phyloP scores from a whole-genome alignment of 2,113 vertebrate genomes.

The Lepus americanus region DNA sequence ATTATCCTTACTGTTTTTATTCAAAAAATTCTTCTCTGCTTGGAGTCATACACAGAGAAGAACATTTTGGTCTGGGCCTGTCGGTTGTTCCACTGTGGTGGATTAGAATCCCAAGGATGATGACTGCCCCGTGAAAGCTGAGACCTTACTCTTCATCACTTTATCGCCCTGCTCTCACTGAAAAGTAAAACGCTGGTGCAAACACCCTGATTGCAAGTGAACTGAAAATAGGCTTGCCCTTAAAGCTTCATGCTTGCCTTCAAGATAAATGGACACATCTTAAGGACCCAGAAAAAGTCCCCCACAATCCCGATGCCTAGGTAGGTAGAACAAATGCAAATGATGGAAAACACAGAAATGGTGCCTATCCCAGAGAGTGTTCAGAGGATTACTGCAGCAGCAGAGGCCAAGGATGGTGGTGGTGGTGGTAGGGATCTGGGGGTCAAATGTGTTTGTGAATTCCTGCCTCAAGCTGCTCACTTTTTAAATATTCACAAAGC shows the following conservation, averaged over 20 bases:
- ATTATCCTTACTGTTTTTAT: background rate
- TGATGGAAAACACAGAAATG: background rate
- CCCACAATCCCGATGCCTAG: background rate
- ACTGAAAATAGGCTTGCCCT: constrained; percentile 22
- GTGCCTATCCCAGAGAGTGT: background rate
- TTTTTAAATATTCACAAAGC: constrained; percentile 18
- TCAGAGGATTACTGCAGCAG: background rate
- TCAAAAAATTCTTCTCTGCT: background rate
- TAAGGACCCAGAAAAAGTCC: constrained; percentile 37
- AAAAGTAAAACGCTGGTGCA: background rate
- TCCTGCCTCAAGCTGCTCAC: background rate
- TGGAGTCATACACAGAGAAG: background rate
- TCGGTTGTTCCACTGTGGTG: background rate
- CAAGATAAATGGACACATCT: background rate
- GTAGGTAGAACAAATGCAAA: background rate
- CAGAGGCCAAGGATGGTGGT: background rate
- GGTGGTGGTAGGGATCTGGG: accelerated
- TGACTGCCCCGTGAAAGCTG: background rate
- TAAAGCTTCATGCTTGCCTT: constrained; percentile 31
- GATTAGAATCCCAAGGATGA: background rate
- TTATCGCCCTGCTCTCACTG: background rate
- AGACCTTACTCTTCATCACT: background rate
- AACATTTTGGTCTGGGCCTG: background rate
- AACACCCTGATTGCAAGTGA: background rate
- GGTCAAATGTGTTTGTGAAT: background rate